These are phyloP conservation scores for Cyrtorhinus lividipennis DNA, from an alignment of 1,140 invertebrate species.

Conservation along the genomic window DNA sequence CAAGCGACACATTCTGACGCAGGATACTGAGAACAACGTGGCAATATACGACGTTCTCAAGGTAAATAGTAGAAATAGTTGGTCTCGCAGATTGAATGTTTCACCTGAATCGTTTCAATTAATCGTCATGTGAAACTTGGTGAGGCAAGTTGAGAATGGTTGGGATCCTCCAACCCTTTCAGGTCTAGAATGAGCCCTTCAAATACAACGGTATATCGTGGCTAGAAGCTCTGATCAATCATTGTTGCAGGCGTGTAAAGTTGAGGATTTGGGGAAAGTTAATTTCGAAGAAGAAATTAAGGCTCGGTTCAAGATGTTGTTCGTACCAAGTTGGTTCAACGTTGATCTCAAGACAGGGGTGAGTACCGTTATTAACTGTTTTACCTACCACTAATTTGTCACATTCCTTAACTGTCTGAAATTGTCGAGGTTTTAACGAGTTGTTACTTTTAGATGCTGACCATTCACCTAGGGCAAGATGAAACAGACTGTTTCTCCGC, in stretches of 20 bases:
- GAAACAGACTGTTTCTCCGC: conserved; percentile 96
- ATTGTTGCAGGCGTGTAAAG: conserved; percentile 54
- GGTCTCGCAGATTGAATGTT: conserved; percentile 22
- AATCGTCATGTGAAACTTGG: conserved; percentile 85
- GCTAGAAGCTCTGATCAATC: too few relatives aligned
- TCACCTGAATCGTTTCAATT: conserved; percentile 78
- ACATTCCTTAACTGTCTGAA: conserved; percentile 1
- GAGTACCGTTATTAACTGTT: too few relatives aligned
- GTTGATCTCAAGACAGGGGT: conserved; percentile 97
- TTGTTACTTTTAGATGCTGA: conserved; percentile 63
- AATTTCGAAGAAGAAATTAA: conserved; percentile 94
- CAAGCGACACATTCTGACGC: conserved; percentile 89
- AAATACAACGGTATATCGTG: too few relatives aligned
- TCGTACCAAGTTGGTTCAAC: conserved; percentile 98
- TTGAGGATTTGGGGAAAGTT: conserved; percentile 79
- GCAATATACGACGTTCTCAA: conserved; percentile 95
- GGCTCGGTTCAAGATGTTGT: conserved; percentile 81
- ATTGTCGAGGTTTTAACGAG: not conserved
- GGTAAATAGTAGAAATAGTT: conserved; percentile 30
- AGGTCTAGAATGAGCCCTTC: too few relatives aligned
- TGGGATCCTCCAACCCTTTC: too few relatives aligned
- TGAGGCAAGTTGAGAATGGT: conserved; percentile 80
- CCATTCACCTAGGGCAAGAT: conserved; percentile 90
- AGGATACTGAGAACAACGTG: conserved; percentile 91
- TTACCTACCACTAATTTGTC: not conserved